Evolutionary conservation across 2,888 invertebrate genomes (phyloP).

Genomic region (Parascotia fuliginaria): DNA sequence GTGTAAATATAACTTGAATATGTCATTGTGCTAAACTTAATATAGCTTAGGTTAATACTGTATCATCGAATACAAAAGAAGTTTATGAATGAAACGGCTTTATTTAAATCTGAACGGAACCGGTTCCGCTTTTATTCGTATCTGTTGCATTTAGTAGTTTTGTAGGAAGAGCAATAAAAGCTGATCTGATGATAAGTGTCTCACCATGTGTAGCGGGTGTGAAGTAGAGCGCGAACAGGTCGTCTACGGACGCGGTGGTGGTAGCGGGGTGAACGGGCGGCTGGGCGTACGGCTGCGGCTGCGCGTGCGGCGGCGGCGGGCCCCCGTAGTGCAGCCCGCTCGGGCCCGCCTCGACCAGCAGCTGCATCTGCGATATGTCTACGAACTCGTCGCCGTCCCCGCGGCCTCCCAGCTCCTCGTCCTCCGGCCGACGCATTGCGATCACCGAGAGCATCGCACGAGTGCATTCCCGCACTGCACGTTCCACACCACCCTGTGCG

Average conservation of each 20-base stretch:
- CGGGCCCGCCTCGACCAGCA: conserved; percentile 87
- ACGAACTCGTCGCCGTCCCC: conserved; percentile 90
- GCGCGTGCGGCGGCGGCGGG: conserved; percentile 78
- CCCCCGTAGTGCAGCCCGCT: conserved; percentile 81
- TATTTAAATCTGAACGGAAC: conserved; percentile 38
- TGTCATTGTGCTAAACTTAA: conserved; percentile 8
- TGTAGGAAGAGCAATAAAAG: conserved; percentile 9
- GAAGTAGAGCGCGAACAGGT: conserved; percentile 91
- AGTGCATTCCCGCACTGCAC: conserved; percentile 78
- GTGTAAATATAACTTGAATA: conserved; percentile 1
- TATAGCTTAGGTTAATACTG: conserved; percentile 5
- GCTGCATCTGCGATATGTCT: conserved; percentile 93
- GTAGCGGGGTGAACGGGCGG: conserved; percentile 69
- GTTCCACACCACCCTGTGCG: conserved; percentile 62
- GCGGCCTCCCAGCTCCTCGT: conserved; percentile 84
- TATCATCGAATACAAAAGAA: conserved; percentile 26
- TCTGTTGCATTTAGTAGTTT: conserved; percentile 5
- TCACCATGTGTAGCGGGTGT: conserved; percentile 88
- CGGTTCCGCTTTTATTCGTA: conserved; percentile 35
- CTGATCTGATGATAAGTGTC: no score
- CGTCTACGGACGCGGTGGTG: conserved; percentile 89
- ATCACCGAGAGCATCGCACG: conserved; percentile 87
- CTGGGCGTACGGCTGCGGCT: conserved; percentile 74
- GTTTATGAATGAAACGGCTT: conserved; percentile 33
- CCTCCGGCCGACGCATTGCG: conserved; percentile 92